Base-by-base conservation (phyloP, 2,113 vertebrate genomes). In the Merops nubicus region DNA sequence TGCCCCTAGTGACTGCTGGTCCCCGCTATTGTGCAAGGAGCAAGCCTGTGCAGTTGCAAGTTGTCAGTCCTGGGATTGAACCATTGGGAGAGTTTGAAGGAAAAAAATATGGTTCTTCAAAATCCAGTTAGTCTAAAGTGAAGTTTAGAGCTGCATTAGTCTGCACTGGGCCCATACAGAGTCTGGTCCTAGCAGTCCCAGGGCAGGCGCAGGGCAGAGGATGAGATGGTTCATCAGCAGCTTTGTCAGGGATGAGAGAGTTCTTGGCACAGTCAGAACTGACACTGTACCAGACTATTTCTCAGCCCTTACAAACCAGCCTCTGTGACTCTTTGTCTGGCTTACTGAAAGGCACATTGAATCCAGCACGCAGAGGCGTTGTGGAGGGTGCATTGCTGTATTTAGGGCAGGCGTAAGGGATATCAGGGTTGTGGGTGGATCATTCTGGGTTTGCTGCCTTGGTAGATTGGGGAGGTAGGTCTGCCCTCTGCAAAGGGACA, bases 301-400 rank as follows among this genome's bases (percentile, higher is more conserved):
- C 72, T 96, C 89, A 83, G 94, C 85, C 47, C 65, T 93, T 90
- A 95, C 89, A 97, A 47, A 93, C 47, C 51, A 48, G n/a, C 80
- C 92, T 98, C 96, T 97, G 88, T 97, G 93, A 88, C 77, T 91
- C 88, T 92, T 88, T 88, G 75, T 93, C 70, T 8, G 11, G 51
- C 33, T 59, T 67, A 77, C 82, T 95, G 91, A 97, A 96, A 96
- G 93, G 89, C 80, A 74, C 81, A 56, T 76, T 98, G 91, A 98
- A 86, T 85, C 50, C 57, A 40, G 50, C 89, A 56, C 73, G 64
- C 42, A 65, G 65, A 89, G 74, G 57, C 89, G 60, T 56, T 89
- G 89, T 57, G 40, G 57, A 62, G 47, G 42, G 69, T 0, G 0
- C 1, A 10, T n/a, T 72, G 59, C 64, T 86, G 69, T 85, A 62